A percentile compares a stretch with the other conserved stretches of the same genome.
phyloP scores from a whole-genome alignment of 2,797 vertebrate species.

The Rhabdomys pumilio region DNA sequence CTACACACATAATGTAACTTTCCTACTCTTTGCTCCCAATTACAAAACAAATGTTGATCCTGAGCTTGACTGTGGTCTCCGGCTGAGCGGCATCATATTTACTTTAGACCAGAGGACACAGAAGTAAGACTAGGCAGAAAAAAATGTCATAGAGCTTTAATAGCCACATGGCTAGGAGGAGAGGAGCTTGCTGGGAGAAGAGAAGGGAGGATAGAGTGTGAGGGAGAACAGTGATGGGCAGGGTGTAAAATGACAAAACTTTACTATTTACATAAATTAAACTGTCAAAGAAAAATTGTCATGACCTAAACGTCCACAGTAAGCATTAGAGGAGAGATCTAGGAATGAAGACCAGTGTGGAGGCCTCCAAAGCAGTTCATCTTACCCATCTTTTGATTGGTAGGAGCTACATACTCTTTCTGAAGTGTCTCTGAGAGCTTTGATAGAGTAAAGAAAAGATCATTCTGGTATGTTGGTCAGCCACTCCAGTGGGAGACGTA shows the following conservation, averaged over 20 bases:
- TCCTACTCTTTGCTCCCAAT: not conserved
- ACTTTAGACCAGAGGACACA: conserved; percentile 6
- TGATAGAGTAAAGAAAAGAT: not conserved
- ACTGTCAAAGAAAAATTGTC: not conserved
- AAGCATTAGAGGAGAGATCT: not conserved
- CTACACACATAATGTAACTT: not conserved
- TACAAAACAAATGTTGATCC: conserved; percentile 30
- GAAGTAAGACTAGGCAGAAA: not conserved
- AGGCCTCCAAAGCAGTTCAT: not conserved
- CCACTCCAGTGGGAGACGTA: not conserved
- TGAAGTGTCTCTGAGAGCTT: not conserved
- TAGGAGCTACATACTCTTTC: not conserved
- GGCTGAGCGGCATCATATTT: not conserved
- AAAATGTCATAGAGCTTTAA: not conserved
- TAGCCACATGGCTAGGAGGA: not conserved
- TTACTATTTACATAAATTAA: not conserved
- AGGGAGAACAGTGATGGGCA: not conserved
- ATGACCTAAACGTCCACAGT: not conserved
- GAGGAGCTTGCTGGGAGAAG: not conserved
- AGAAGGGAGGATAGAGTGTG: not conserved
- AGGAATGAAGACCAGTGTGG: not conserved
- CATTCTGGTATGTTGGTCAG: not conserved
- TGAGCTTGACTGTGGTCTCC: conserved; percentile 6
- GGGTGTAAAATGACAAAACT: not conserved
- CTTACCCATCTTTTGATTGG: not conserved